These are phyloP conservation scores for Heliconius congener DNA, from an alignment of 1,140 invertebrate genomes.

Conservation along the genomic window DNA sequence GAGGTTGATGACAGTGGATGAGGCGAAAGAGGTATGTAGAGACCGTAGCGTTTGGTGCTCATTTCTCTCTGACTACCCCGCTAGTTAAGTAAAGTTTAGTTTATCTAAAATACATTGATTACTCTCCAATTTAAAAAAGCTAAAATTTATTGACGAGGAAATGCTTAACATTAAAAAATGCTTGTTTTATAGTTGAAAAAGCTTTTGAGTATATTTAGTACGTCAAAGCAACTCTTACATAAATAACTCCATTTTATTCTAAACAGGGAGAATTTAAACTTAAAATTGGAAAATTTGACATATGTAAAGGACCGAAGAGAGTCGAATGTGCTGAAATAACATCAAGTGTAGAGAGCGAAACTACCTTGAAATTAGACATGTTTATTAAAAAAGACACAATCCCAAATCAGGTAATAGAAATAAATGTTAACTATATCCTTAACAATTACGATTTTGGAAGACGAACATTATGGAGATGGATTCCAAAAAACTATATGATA, in stretches of 20 bases:
- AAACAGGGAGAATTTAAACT: conserved; percentile 51
- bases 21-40: too few relatives aligned
- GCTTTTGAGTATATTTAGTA: background rate
- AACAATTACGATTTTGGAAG: too few relatives aligned
- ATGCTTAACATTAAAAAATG: too few relatives aligned
- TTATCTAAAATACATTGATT: too few relatives aligned
- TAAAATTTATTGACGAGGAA: too few relatives aligned
- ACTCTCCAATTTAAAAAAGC: background rate
- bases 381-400: conserved; percentile 44
- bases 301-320: conserved; percentile 53
- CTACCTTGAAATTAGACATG: conserved; percentile 38
- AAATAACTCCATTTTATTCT: background rate
- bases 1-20: too few relatives aligned
- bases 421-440: too few relatives aligned
- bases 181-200: background rate
- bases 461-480: too few relatives aligned
- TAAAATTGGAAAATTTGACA: conserved; percentile 38
- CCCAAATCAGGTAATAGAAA: conserved; percentile 43
- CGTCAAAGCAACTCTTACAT: background rate
- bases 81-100: too few relatives aligned
- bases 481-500: too few relatives aligned
- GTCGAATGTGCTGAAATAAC: conserved; percentile 42
- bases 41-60: too few relatives aligned
- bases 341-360: conserved; percentile 32
- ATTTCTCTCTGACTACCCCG: too few relatives aligned